Conservation (phyloP, 1,140 invertebrate species). For the Cataglyphis hispanica region DNA sequence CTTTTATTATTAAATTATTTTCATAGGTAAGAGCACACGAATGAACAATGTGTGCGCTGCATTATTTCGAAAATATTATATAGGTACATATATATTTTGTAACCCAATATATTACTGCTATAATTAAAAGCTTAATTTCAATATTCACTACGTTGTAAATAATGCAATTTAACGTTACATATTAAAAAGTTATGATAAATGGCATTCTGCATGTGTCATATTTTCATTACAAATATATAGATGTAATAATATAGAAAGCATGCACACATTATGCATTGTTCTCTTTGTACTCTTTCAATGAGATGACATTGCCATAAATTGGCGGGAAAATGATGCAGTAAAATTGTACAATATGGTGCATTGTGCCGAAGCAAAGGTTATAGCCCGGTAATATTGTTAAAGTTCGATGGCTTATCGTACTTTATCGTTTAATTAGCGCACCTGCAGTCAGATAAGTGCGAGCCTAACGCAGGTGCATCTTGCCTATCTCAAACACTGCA, state of each 20-base stretch:
- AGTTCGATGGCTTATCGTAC: conserved; percentile 29
- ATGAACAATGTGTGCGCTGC: background rate
- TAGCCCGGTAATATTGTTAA: conserved; percentile 9
- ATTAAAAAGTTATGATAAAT: background rate
- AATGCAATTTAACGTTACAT: background rate
- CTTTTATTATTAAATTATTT: background rate
- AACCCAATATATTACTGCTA: background rate
- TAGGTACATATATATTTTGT: background rate
- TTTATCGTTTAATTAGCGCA: conserved; percentile 63
- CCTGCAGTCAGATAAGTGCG: conserved; percentile 38
- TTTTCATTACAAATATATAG: background rate
- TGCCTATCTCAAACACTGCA: conserved; percentile 9
- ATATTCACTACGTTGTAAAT: no score
- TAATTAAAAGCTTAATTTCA: conserved; percentile 14
- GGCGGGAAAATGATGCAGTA: background rate
- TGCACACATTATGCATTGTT: background rate
- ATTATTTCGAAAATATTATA: conserved; percentile 12
- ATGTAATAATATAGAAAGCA: background rate
- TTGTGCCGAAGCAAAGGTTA: background rate
- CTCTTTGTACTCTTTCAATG: background rate
- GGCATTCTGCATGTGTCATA: background rate
- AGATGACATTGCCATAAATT: background rate
- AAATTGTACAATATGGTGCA: conserved; percentile 6
- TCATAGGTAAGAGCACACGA: background rate
- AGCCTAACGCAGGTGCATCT: conserved; percentile 53